These are phyloP conservation scores for Thelaira solivaga DNA, from an alignment of 2,888 invertebrate species.

Conservation along the genomic window DNA sequence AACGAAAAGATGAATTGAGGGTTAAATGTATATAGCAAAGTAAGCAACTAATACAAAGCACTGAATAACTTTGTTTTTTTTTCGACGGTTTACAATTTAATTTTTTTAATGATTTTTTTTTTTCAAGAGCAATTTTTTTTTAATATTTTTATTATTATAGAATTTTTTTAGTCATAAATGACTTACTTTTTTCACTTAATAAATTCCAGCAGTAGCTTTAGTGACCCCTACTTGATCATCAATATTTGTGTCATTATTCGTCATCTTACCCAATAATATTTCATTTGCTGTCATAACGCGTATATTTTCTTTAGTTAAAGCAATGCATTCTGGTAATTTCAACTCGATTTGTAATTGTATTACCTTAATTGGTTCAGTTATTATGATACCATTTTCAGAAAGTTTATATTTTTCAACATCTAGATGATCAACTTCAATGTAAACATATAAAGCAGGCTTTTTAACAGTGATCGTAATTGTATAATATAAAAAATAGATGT, in stretches of 20 bases:
- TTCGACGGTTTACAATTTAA: too few relatives aligned
- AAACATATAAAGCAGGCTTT: constrained; percentile 74
- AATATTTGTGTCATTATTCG: neutral
- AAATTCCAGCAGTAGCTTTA: too few relatives aligned
- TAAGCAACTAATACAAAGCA: too few relatives aligned
- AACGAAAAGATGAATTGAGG: too few relatives aligned
- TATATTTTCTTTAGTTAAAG: constrained; percentile 65
- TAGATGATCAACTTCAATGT: constrained; percentile 70
- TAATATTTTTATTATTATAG: too few relatives aligned
- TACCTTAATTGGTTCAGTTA: constrained; percentile 70
- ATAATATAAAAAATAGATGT: constrained; percentile 64
- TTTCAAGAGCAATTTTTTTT: too few relatives aligned
- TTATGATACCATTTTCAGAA: constrained; percentile 75
- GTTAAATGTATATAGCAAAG: too few relatives aligned
- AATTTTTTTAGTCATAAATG: too few relatives aligned
- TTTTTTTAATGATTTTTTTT: too few relatives aligned
- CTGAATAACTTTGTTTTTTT: too few relatives aligned
- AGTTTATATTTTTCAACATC: constrained; percentile 68
- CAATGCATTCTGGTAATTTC: constrained; percentile 64
- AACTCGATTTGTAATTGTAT: constrained; percentile 69
- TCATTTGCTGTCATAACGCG: constrained; percentile 72
- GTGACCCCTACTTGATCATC: too few relatives aligned
- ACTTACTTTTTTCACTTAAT: too few relatives aligned
- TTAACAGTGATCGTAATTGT: constrained; percentile 69
- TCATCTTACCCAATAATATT: constrained; percentile 63